Evolutionary conservation across 2,797 vertebrate genomes (phyloP), one percentile per base, ranked within the genome.

Genomic region (Phrynocephalus forsythii): DNA sequence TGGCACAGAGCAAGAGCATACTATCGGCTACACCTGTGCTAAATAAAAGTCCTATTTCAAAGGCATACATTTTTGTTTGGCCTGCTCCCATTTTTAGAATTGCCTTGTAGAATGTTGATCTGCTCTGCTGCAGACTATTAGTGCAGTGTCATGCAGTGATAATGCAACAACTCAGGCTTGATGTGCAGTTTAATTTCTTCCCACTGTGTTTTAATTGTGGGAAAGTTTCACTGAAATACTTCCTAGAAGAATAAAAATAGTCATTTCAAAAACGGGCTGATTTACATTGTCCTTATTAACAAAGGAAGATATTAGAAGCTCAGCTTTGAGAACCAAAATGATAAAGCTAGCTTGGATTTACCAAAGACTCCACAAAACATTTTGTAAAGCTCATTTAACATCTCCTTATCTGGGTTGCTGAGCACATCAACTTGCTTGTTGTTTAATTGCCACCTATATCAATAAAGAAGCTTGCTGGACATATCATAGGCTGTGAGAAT

Each of bases 371-470:
- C 60, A 85, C 2, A 79, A 30, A 88, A 66, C 30, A 67, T 76
- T 81, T 79, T 80, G 33, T 86, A 22, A 2, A 80, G 9, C 63
- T 76, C 86, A 87, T 33, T 73, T 76, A 90, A 81, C 86, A 83
- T 15, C 67, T 79, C 7, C 1, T 24, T 82, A 24, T 28, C 75
- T 83, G 81, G 9, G 30, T 13, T 9, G 5, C 52, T 85, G 0
- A 90, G 24, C 0, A 92, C 89, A 94, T 83, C 33, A 90, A 66
- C 84, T 87, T 10, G 9, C 79, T 1, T 33, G 24, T 75, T 90
- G 28, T 13, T 88, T 30, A 81, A 26, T 77, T 85, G 86, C 73
- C 1, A 71, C 18, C 67, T 2, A 68, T 86, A 9, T n/a, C 89
- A 75, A 67, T 81, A 82, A 83, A 67, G 20, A n/a, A 73, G 28